phyloP scores from a whole-genome alignment of 2,113 vertebrate genomes.

The Girardinichthys multiradiatus region DNA sequence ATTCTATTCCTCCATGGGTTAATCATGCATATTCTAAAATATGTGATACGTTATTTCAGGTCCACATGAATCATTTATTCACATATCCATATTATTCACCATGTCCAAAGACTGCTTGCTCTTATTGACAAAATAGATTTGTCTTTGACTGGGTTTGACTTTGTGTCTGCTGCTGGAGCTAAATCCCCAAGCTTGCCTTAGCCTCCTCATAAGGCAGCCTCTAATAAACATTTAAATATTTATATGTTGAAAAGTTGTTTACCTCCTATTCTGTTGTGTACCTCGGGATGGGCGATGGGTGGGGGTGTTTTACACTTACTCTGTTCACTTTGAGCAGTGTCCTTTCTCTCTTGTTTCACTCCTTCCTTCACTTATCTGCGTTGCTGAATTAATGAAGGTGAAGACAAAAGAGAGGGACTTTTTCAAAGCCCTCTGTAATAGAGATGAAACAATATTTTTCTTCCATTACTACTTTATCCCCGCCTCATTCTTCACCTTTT shows the following conservation, averaged over 20 bases:
- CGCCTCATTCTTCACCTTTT: background rate
- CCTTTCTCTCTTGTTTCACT: constrained; percentile 36
- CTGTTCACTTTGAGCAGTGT: constrained; percentile 44
- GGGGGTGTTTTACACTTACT: constrained; percentile 8
- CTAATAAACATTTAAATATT: constrained; percentile 83
- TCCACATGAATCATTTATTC: constrained; percentile 28
- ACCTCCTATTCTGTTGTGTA: constrained; percentile 48
- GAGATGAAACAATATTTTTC: background rate
- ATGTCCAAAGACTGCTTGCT: constrained; percentile 42
- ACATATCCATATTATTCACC: constrained; percentile 49
- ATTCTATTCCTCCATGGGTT: constrained; percentile 14
- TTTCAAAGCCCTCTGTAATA: background rate
- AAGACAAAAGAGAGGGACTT: constrained; percentile 20
- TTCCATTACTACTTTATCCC: background rate
- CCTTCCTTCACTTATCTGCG: constrained; percentile 39
- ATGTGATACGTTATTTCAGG: constrained; percentile 16
- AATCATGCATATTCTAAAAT: constrained; percentile 35
- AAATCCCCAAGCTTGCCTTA: constrained; percentile 54
- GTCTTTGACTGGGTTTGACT: constrained; percentile 75
- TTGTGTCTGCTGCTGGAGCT: constrained; percentile 57
- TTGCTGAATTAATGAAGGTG: constrained; percentile 61
- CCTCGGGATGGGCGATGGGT: constrained; percentile 9
- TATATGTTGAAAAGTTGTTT: constrained; percentile 72
- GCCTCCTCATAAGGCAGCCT: constrained; percentile 62
- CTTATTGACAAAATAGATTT: constrained; percentile 64